A percentile compares a stretch with the other conserved stretches of the same genome.
phyloP scores from a whole-genome alignment of 1,140 invertebrate genomes.

The Portunus trituberculatus region DNA sequence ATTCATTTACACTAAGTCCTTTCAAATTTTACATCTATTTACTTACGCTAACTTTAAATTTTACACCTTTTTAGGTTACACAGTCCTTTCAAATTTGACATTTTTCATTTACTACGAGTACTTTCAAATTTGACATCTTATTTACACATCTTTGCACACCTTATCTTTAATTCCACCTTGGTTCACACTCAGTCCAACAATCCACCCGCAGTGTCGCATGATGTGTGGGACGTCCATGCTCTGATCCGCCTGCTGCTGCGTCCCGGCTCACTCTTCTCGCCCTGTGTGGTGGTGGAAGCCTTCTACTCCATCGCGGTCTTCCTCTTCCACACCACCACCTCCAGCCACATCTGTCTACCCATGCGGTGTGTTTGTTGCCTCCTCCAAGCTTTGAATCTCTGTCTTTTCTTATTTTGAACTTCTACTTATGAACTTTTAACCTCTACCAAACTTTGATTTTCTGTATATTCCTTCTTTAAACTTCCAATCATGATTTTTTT shows the following conservation, averaged over 20 bases:
- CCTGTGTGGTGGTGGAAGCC: constrained; percentile 45
- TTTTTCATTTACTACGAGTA: too few species aligned
- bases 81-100: background rate
- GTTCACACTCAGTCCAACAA: too few species aligned
- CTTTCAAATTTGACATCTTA: background rate
- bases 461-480: too few species aligned
- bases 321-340: constrained; percentile 35
- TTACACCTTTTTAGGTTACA: too few species aligned
- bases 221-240: constrained; percentile 47
- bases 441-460: too few species aligned
- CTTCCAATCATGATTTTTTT: too few species aligned
- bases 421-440: too few species aligned
- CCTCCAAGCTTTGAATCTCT: too few species aligned
- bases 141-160: background rate
- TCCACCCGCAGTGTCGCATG: constrained; percentile 17
- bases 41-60: too few species aligned
- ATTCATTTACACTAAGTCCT: too few species aligned
- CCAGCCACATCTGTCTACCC: background rate
- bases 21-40: too few species aligned
- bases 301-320: constrained; percentile 53
- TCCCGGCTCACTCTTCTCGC: constrained; percentile 25
- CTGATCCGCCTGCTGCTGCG: constrained; percentile 46
- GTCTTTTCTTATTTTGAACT: too few species aligned
- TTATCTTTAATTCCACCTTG: background rate
- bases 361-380: background rate